A percentile compares a stretch with the other conserved stretches of the same genome.
These are phyloP conservation scores for Thalpophila matura DNA, from an alignment of 2,888 invertebrate species.

Conservation along the genomic window DNA sequence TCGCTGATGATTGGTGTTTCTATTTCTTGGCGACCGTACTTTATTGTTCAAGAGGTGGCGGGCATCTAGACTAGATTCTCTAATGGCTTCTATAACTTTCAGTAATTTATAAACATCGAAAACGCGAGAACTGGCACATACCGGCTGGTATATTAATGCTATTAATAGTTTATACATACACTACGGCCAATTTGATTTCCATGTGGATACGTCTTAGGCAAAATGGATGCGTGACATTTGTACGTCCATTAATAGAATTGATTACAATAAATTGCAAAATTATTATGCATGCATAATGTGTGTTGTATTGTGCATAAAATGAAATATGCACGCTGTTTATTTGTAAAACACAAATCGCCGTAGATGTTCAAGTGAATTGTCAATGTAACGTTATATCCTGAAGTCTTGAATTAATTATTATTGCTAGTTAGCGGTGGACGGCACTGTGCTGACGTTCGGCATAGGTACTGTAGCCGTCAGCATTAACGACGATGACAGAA, in stretches of 20 bases:
- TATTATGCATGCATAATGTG: conserved; percentile 20
- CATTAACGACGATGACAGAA: conserved; percentile 25
- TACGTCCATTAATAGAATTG: conserved; percentile 19
- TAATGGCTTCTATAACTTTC: conserved; percentile 20
- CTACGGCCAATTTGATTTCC: not conserved
- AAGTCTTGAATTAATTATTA: conserved; percentile 1
- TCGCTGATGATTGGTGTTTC: conserved; percentile 9
- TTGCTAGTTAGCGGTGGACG: not conserved
- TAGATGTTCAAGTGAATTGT: not conserved
- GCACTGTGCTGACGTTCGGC: not conserved
- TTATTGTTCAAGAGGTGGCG: conserved; percentile 15
- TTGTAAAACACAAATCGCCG: not conserved
- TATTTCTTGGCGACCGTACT: conserved; percentile 1
- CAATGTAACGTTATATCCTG: not conserved
- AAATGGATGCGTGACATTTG: conserved; percentile 25
- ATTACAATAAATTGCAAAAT: conserved; percentile 38
- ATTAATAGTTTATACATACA: too few relatives aligned
- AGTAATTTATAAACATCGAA: conserved; percentile 30
- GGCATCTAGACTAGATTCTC: conserved; percentile 5
- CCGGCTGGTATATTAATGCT: not conserved
- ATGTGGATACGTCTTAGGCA: conserved; percentile 1
- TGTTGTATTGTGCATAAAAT: conserved; percentile 7
- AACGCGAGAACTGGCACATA: conserved; percentile 37
- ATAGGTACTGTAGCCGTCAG: not conserved
- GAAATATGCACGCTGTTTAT: conserved; percentile 24